Evolutionary conservation across 1,140 invertebrate genomes (phyloP).

Genomic region (Drosophila prosaltans): DNA sequence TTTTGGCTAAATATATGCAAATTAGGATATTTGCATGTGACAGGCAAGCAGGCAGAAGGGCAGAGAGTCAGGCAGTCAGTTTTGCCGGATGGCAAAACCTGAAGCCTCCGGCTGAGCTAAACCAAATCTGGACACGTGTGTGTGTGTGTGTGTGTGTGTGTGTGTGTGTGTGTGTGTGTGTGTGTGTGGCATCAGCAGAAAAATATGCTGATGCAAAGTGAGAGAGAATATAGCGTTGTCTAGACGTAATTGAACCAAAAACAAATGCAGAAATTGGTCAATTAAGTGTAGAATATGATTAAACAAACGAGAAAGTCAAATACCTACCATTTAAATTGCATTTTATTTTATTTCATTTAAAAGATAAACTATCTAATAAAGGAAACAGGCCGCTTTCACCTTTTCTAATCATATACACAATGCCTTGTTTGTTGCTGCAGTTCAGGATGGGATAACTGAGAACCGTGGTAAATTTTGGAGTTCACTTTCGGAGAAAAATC

Average conservation of each 20-base stretch:
- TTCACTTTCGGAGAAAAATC: too few relatives aligned
- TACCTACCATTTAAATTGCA: too few relatives aligned
- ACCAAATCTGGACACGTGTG: constrained; percentile 43
- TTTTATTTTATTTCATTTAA: too few relatives aligned
- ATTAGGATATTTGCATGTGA: constrained; percentile 77
- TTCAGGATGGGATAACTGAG: too few relatives aligned
- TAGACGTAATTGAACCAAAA: constrained; percentile 63
- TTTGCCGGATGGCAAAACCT: background rate
- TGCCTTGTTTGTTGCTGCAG: too few relatives aligned
- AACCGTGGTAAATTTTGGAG: too few relatives aligned
- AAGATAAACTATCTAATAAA: too few relatives aligned
- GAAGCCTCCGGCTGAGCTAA: constrained; percentile 11
- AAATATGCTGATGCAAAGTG: constrained; percentile 35
- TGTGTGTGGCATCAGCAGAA: constrained; percentile 42
- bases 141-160: constrained; percentile 48
- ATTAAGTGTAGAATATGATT: background rate
- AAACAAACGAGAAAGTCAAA: background rate
- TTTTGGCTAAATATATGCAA: constrained; percentile 68
- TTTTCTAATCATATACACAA: too few relatives aligned
- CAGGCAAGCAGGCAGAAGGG: constrained; percentile 33
- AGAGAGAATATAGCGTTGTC: constrained; percentile 32
- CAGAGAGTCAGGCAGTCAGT: constrained; percentile 1
- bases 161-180: constrained; percentile 52
- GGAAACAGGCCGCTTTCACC: too few relatives aligned
- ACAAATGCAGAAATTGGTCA: constrained; percentile 9